Conservation (phyloP, 1,140 invertebrate genomes). For the Anoplophora glabripennis region DNA sequence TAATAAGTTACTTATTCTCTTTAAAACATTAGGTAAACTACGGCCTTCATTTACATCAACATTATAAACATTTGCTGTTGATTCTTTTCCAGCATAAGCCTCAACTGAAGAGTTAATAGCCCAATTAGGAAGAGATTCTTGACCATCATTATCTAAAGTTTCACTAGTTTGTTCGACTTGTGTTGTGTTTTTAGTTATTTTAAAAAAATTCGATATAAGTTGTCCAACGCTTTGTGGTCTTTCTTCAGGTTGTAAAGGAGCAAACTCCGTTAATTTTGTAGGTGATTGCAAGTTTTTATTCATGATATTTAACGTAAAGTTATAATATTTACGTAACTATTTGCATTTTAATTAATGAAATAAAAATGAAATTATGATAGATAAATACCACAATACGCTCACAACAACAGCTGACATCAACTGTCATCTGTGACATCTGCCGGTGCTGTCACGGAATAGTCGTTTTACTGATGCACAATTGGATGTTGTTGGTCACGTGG, state of each 20-base stretch:
- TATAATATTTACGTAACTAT: not conserved
- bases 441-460: too few relatives aligned
- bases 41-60: constrained; percentile 60
- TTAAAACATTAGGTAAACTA: constrained; percentile 75
- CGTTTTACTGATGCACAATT: too few relatives aligned
- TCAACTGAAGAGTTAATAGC: constrained; percentile 30
- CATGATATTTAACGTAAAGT: constrained; percentile 45
- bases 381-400: too few relatives aligned
- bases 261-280: constrained; percentile 73
- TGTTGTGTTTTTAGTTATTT: constrained; percentile 47
- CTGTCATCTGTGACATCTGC: too few relatives aligned
- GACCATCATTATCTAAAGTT: constrained; percentile 26
- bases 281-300: constrained; percentile 67
- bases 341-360: not conserved
- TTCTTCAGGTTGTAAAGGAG: constrained; percentile 65
- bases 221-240: constrained; percentile 57
- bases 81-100: constrained; percentile 20
- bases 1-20: constrained; percentile 74
- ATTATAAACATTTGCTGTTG: constrained; percentile 31
- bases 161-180: constrained; percentile 21
- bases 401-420: too few relatives aligned
- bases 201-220: constrained; percentile 60
- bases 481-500: too few relatives aligned
- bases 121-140: constrained; percentile 39
- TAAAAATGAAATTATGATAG: too few relatives aligned